Base-by-base conservation (phyloP, 37 sponge, comb jelly and placozoan species). In the Hormiphora californensis region DNA sequence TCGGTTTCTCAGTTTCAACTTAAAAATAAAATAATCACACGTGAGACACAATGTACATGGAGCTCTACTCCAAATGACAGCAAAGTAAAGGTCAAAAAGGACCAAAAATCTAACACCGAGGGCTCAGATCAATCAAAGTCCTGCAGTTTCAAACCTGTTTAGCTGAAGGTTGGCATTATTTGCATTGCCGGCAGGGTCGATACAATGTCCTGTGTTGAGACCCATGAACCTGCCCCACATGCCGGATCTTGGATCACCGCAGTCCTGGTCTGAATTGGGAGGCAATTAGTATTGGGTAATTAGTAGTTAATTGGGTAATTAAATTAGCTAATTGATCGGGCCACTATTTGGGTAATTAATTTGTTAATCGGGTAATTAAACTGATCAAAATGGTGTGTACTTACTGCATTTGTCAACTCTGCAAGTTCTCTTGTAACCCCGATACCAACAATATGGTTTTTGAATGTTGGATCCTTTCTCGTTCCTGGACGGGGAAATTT, bases 381-480 rank as follows among this genome's bases (percentile, higher is more conserved):
- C n/a, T n/a, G n/a, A n/a, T n/a, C n/a, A n/a, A n/a, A n/a, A n/a
- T n/a, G n/a, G n/a, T n/a, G n/a, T 49, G 53, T 49, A 28, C 61
- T 57, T 12, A 57, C 61, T 46, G 23, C 81, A 73, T 33, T 73
- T 73, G 81, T 73, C 81, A 7, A 73, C 81, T 27, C 46, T 46
- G 43, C 81, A 73, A 12, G 81, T 15, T 28, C 43, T 73, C 81
- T 73, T 39, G 43, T 11, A 22, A 8, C 81, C 15, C 53, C 9
- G 53, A 49, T 17, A 49, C 9, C 53, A 9, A 17, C 53, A 49
- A 49, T 49, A 49, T 15, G 15, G 53, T 49, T 49, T 49, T 17
- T 49, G 53, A 15, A 15, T 15, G 53, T 49, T 49, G 53, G 53
- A 17, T n/a, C n/a, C n/a, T n/a, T n/a, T n/a, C n/a, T n/a, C n/a